Base-by-base conservation (phyloP, 2,113 vertebrate genomes). In the Zosterops hypoxanthus region DNA sequence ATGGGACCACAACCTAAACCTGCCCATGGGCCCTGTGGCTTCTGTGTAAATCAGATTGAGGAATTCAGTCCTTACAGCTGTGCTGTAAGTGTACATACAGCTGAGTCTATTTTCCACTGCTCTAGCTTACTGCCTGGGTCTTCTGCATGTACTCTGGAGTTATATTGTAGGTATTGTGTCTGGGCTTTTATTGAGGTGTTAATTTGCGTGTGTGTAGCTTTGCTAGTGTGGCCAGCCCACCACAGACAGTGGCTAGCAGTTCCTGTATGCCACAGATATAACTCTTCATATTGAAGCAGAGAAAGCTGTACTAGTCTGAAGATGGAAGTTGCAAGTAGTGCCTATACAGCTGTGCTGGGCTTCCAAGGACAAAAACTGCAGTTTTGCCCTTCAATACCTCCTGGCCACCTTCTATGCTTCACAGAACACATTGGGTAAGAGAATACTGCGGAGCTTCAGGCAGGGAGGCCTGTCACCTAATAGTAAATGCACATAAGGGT, bases 41-140 rank as follows among this genome's bases (percentile, higher is more conserved):
- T 42, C 52, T 78, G 5, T 24, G 55, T 47, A 84, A 70, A 29
- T 29, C 39, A 66, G 14, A 20, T 7, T 4, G 26, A 2, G 5
- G 3, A 4, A 1, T 0, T n/a, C 2, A 16, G 1, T 4, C 3
- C 1, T 56, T 60, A 33, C 6, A 80, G 21, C 9, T 76, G 0
- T 55, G 16, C 12, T 72, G 8, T 6, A 19, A 44, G 1, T 15
- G 5, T 28, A 4, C 8, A 12, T 23, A 5, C 21, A 28, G 2
- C 2, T 78, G 4, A 12, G 8, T 39, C 5, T 31, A 0, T 61
- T 4, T 53, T 31, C 20, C 65, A 31, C 11, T 88, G 18, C 21
- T 5, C 14, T 66, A 15, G 9, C 2, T 73, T 69, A 6, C 2
- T 57, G 7, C 1, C 16, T 50, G 5, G 1, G 3, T 33, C 44